Evolutionary conservation across 2,888 invertebrate genomes (phyloP), one percentile per base, ranked within the genome.

Genomic region (Disparrhopalites patrizii): DNA sequence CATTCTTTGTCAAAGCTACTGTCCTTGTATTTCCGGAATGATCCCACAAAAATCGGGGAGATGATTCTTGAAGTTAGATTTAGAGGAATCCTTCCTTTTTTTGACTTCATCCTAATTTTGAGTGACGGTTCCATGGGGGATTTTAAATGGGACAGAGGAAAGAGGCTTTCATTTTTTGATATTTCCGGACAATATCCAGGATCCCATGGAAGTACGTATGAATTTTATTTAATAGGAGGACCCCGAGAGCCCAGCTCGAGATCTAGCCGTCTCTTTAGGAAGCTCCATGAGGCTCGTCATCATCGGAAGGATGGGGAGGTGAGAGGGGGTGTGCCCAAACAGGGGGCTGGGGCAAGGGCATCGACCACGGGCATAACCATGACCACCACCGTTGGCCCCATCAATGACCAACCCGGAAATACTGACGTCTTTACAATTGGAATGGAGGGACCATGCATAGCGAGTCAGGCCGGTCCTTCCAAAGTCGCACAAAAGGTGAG

Each of bases 191-290:
- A n/a, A n/a, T n/a, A n/a, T n/a, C n/a, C n/a, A n/a, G n/a, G 20
- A 47, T 23, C 13, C 7, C 15, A 7, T 36, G 36, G 7, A 36
- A 36, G 15, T 10, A 36, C 15, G 15, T 36, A 36, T 36, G 15
- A 10, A 10, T 36, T 36, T 36, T 47, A 8, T 23, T 61, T 50
- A 33, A 18, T 27, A 28, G 15, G 30, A 70, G 75, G 73, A 28
- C 52, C 68, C 20, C 63, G 74, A 33, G 74, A 75, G 54, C 65
- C 71, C 13, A 67, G 68, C 23, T 75, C 75, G 20, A 62, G 75
- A 30, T 74, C 74, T 28, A 75, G 75, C 63, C 72, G 75, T 8
- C 72, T 75, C 27, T 75, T 75, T 68, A 75, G 74, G 58, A 75
- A 75, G 62, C 70, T 75, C 3, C 75, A 75, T 52, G 75, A 75